Conservation (phyloP, 2,888 invertebrate species). For the Auanema freiburgensis region DNA sequence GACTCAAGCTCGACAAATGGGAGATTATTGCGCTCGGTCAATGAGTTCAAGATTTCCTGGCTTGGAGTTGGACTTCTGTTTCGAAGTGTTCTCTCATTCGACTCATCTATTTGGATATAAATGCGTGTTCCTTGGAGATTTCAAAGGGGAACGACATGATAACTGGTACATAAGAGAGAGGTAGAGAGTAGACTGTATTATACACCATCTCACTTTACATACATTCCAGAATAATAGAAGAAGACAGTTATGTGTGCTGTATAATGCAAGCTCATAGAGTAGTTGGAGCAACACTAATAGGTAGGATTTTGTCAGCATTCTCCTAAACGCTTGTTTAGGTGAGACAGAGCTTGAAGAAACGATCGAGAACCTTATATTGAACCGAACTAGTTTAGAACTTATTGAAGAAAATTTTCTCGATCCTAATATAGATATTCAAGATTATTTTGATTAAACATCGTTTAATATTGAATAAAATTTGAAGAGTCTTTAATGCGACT, state of each 20-base stretch:
- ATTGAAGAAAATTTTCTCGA: slow-evolving; percentile 90
- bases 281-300: slow-evolving; percentile 91
- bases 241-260: slow-evolving; percentile 75
- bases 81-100: slow-evolving; percentile 94
- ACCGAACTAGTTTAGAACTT: slow-evolving; percentile 83
- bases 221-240: slow-evolving; percentile 43
- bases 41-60: slow-evolving; percentile 70
- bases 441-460: slow-evolving; percentile 85
- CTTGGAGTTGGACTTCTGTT: slow-evolving; percentile 79
- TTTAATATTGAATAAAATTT: neutral
- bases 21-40: slow-evolving; percentile 85
- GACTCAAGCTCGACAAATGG: slow-evolving; percentile 98
- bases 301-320: slow-evolving; percentile 5
- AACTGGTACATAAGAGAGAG: slow-evolving; percentile 33
- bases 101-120: slow-evolving; percentile 91
- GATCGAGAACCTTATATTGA: slow-evolving; percentile 73
- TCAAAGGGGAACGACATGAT: slow-evolving; percentile 45
- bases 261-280: slow-evolving; percentile 81
- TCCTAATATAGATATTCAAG: slow-evolving; percentile 94
- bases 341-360: slow-evolving; percentile 92
- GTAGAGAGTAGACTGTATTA: slow-evolving; percentile 18
- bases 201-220: no score
- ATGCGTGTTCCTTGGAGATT: slow-evolving; percentile 67
- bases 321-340: slow-evolving; percentile 65
- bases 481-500: neutral